Percentiles rank a stretch among this genome's conserved stretches.
Conservation (phyloP, 37 sponge, comb jelly and placozoan genomes). For the Tethya wilhelma region DNA sequence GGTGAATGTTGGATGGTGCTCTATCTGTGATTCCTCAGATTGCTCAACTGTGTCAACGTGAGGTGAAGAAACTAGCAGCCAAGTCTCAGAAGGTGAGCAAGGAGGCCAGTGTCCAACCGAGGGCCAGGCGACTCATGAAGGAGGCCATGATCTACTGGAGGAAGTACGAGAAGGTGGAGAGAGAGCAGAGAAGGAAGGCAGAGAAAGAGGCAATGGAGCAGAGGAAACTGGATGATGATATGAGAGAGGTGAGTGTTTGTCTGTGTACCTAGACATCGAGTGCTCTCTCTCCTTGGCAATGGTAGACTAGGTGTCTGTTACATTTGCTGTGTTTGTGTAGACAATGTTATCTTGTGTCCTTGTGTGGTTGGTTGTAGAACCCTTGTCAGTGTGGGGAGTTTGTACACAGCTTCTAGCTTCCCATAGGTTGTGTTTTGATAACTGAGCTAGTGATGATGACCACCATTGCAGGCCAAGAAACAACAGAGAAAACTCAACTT, state of each 20-base stretch:
- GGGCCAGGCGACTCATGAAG: conserved; percentile 75
- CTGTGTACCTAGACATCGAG: not conserved
- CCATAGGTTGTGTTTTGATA: too few relatives aligned
- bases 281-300: not conserved
- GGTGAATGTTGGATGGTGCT: too few relatives aligned
- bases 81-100: conserved; percentile 73
- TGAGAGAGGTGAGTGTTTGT: conserved; percentile 74
- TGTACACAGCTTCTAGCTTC: too few relatives aligned
- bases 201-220: conserved; percentile 95
- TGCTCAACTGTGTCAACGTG: conserved; percentile 88
- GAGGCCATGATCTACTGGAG: conserved; percentile 92
- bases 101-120: conserved; percentile 67
- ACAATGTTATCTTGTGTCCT: not conserved
- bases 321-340: conserved; percentile 2
- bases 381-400: too few relatives aligned
- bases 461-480: conserved; percentile 78
- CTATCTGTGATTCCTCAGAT: too few relatives aligned
- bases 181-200: conserved; percentile 85
- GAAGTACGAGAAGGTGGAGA: conserved; percentile 89
- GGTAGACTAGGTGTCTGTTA: too few relatives aligned
- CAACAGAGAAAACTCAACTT: conserved; percentile 97
- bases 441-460: too few relatives aligned
- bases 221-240: conserved; percentile 80
- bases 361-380: conserved; percentile 5
- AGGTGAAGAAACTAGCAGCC: conserved; percentile 54